These are phyloP conservation scores for Sisor rabdophorus DNA, from an alignment of 2,113 vertebrate genomes.

Conservation along the genomic window DNA sequence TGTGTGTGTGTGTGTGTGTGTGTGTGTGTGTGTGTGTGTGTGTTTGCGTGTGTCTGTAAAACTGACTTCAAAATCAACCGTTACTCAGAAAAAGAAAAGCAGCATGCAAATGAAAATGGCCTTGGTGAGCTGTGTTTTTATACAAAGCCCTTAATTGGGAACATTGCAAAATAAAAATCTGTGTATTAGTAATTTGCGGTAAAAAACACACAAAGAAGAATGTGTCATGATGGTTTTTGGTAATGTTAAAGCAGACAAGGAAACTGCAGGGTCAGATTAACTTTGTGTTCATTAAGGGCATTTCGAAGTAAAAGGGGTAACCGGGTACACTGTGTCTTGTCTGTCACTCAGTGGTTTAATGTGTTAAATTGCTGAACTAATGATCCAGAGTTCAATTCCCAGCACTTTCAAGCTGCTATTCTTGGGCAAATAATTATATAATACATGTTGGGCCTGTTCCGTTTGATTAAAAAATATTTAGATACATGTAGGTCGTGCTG, in stretches of 20 bases:
- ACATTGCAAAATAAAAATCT: slow-evolving; percentile 41
- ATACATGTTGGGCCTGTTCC: no score
- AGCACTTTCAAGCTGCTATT: no score
- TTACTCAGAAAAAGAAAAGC: slow-evolving; percentile 37
- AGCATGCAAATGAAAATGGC: slow-evolving; percentile 37
- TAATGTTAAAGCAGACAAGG: neutral
- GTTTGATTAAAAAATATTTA: no score
- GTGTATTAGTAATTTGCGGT: neutral
- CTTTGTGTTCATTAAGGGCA: slow-evolving; percentile 9
- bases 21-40: neutral
- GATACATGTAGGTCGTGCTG: no score
- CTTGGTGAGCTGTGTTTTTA: slow-evolving; percentile 43
- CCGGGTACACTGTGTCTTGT: neutral
- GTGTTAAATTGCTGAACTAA: no score
- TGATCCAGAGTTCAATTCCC: no score
- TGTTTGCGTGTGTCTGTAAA: neutral
- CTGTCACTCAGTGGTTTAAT: no score
- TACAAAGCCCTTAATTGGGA: slow-evolving; percentile 63
- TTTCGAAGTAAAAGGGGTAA: neutral
- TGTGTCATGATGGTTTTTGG: neutral
- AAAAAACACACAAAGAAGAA: neutral
- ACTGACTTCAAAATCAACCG: slow-evolving; percentile 10
- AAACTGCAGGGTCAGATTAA: slow-evolving; percentile 2
- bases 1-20: no score
- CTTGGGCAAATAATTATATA: no score